phyloP scores from a whole-genome alignment of 2,113 vertebrate genomes.

The Protobothrops flavoviridis region DNA sequence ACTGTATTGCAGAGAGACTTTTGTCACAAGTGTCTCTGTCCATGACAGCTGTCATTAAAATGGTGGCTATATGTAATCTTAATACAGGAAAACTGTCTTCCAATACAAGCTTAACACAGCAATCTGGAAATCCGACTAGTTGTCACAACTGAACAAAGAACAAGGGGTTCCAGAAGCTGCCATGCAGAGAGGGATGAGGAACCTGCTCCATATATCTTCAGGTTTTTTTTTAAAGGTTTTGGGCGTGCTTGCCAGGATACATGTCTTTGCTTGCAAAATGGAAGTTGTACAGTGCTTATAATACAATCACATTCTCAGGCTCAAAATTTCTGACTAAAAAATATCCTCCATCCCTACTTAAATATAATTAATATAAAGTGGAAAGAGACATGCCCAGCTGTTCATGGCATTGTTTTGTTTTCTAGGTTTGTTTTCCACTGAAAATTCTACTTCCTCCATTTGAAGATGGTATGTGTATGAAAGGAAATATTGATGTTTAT shows the following conservation, averaged over 20 bases:
- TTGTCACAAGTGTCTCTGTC: neutral
- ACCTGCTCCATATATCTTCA: neutral
- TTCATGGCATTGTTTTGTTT: neutral
- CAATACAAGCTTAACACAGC: neutral
- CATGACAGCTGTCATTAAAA: neutral
- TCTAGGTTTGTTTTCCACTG: neutral
- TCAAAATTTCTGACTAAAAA: neutral
- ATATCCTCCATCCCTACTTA: neutral
- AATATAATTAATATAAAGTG: neutral
- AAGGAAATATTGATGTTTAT: neutral
- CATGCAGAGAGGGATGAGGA: no score
- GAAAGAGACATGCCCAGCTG: neutral
- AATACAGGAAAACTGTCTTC: neutral
- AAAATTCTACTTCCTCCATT: neutral
- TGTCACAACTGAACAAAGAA: neutral
- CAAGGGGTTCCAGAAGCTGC: neutral
- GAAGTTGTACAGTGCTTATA: neutral
- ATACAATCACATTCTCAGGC: neutral
- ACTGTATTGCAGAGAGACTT: neutral
- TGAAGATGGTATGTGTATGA: neutral
- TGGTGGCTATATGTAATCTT: neutral
- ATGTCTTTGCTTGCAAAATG: neutral
- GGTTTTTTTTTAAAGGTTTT: neutral
- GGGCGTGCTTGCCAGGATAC: neutral
- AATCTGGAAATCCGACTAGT: neutral